Conservation (phyloP, 2,113 vertebrate genomes). For the Jaculus jaculus region DNA sequence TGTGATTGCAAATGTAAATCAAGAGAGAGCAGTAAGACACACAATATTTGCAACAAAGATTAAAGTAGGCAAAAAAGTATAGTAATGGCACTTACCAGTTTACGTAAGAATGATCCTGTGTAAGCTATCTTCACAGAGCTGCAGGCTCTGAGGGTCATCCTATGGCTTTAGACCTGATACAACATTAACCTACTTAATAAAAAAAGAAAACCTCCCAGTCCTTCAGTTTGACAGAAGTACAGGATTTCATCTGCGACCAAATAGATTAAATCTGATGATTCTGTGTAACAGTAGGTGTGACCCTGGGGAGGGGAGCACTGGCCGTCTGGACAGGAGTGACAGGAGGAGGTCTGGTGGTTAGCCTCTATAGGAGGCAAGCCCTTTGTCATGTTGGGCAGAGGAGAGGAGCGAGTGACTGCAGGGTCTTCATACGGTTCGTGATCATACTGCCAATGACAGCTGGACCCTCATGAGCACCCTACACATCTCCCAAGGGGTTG, state of each 20-base stretch:
- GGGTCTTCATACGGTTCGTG: background rate
- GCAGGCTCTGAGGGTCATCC: background rate
- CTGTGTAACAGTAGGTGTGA: background rate
- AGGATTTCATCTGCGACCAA: background rate
- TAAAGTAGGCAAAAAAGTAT: background rate
- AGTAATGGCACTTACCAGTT: background rate
- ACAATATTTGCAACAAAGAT: background rate
- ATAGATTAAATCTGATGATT: background rate
- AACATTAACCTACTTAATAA: background rate
- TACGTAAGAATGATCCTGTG: fast-evolving
- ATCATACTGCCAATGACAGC: background rate
- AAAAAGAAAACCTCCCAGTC: background rate
- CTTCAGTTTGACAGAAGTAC: background rate
- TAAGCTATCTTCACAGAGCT: background rate
- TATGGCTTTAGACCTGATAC: background rate
- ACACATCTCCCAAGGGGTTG: background rate
- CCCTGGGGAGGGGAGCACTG: background rate
- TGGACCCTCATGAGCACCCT: background rate
- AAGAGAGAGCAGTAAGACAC: background rate
- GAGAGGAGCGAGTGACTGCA: background rate
- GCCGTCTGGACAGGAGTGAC: too few relatives aligned
- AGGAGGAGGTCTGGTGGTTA: background rate
- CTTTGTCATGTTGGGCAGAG: background rate
- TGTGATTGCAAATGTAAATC: background rate
- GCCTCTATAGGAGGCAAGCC: too few relatives aligned